These are phyloP conservation scores for Actenoides lindsayi DNA, from an alignment of 2,113 vertebrate genomes.

Conservation along the genomic window DNA sequence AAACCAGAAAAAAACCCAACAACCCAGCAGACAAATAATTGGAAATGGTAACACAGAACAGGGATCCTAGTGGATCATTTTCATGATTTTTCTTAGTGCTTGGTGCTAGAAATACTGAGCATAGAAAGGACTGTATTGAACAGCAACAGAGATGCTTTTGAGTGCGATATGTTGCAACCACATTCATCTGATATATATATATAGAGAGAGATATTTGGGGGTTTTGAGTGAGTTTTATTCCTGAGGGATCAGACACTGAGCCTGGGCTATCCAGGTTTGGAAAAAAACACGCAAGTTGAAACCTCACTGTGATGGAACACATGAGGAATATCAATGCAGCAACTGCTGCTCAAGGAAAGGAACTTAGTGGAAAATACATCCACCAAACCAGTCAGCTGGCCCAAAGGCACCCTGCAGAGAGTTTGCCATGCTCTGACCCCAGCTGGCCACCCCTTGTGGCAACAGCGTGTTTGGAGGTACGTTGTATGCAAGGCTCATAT, in stretches of 20 bases:
- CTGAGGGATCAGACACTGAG: neutral
- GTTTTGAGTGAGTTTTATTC: neutral
- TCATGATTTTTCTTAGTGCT: neutral
- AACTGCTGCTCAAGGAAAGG: neutral
- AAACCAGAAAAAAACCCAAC: neutral
- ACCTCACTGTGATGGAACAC: neutral
- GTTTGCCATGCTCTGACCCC: neutral
- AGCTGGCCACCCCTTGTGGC: neutral
- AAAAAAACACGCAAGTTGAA: neutral
- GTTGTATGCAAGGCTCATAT: neutral
- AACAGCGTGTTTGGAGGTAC: neutral
- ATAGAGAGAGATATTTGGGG: neutral
- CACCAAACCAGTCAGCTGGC: neutral
- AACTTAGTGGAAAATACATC: neutral
- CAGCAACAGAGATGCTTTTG: neutral
- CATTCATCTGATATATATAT: neutral
- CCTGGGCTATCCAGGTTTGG: neutral
- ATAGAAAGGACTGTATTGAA: neutral
- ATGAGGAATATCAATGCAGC: neutral
- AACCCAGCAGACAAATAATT: neutral
- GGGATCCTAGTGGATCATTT: neutral
- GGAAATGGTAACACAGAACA: neutral
- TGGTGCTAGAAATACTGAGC: neutral
- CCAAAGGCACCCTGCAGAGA: neutral
- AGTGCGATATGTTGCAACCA: neutral